phyloP scores from a whole-genome alignment of 2,888 invertebrate genomes.

The Syrista parreyssii region DNA sequence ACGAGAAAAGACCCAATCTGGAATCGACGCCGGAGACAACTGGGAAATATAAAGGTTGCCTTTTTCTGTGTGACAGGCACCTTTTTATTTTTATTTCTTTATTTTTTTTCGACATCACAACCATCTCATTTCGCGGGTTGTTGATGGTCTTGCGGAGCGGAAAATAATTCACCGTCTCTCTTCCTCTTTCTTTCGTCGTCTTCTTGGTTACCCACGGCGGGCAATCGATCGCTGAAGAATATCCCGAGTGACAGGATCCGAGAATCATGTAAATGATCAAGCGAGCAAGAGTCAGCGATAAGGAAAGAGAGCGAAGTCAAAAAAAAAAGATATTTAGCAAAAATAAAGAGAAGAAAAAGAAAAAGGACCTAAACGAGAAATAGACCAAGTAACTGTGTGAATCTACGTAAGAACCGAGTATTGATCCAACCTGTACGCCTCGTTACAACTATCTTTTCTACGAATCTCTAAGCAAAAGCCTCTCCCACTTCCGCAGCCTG shows the following conservation, averaged over 20 bases:
- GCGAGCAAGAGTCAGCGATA: slow-evolving; percentile 1
- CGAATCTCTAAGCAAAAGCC: slow-evolving; percentile 57
- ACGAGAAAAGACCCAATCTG: too few relatives aligned
- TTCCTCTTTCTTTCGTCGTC: background rate
- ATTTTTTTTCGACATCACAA: background rate
- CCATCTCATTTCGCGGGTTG: background rate
- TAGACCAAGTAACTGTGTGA: slow-evolving; percentile 38
- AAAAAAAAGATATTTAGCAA: slow-evolving; percentile 19
- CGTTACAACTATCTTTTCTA: slow-evolving; percentile 62
- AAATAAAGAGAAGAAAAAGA: slow-evolving; percentile 29
- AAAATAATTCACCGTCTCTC: background rate
- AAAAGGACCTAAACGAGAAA: slow-evolving; percentile 31
- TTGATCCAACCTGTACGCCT: slow-evolving; percentile 60
- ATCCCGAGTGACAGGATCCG: background rate
- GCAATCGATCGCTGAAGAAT: background rate
- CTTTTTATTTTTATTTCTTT: background rate
- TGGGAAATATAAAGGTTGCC: background rate
- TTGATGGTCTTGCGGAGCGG: background rate
- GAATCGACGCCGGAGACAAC: background rate
- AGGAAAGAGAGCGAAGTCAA: slow-evolving; percentile 5
- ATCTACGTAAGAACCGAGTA: slow-evolving; percentile 61
- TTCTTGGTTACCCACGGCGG: background rate
- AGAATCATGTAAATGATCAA: background rate
- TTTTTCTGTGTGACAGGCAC: background rate
- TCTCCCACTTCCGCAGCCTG: slow-evolving; percentile 47